Evolutionary conservation across 1,140 invertebrate species (phyloP).

Genomic region (Probaryconus sp.): DNA sequence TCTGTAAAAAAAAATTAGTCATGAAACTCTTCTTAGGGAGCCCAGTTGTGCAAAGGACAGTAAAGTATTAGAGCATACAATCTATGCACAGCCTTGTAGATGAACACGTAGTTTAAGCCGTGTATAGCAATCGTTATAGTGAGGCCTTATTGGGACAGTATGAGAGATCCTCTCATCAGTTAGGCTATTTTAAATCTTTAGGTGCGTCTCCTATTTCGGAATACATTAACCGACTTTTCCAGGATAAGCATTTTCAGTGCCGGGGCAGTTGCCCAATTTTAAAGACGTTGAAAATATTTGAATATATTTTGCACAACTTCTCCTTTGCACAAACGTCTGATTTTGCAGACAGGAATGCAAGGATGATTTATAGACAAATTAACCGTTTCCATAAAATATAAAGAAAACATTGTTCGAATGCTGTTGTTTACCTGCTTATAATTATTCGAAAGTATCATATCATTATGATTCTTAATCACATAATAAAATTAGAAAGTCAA

Average conservation of each 20-base stretch:
- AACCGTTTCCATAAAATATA: too few species aligned
- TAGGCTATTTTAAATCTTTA: conserved; percentile 47
- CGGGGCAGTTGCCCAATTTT: not conserved
- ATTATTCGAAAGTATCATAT: too few species aligned
- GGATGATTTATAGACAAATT: too few species aligned
- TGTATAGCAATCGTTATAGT: conserved; percentile 48
- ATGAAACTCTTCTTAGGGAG: conserved; percentile 1
- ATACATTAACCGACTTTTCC: conserved; percentile 37
- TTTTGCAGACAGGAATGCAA: too few species aligned
- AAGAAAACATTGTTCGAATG: too few species aligned
- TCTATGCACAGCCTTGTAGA: conserved; percentile 29
- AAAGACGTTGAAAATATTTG: not conserved
- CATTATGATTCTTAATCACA: too few species aligned
- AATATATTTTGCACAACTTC: too few species aligned
- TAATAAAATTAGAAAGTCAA: too few species aligned
- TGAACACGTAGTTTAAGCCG: conserved; percentile 30
- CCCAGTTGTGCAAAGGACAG: conserved; percentile 12
- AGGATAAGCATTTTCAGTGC: conserved; percentile 1
- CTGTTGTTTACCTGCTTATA: too few species aligned
- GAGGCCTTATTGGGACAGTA: conserved; percentile 42
- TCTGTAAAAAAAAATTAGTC: too few species aligned
- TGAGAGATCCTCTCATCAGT: conserved; percentile 47
- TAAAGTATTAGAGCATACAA: conserved; percentile 32
- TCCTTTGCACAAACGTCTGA: too few species aligned
- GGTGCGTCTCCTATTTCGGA: conserved; percentile 39